These are phyloP conservation scores for Ichneumoninae sp. DNA, from an alignment of 2,888 invertebrate species.

Conservation along the genomic window DNA sequence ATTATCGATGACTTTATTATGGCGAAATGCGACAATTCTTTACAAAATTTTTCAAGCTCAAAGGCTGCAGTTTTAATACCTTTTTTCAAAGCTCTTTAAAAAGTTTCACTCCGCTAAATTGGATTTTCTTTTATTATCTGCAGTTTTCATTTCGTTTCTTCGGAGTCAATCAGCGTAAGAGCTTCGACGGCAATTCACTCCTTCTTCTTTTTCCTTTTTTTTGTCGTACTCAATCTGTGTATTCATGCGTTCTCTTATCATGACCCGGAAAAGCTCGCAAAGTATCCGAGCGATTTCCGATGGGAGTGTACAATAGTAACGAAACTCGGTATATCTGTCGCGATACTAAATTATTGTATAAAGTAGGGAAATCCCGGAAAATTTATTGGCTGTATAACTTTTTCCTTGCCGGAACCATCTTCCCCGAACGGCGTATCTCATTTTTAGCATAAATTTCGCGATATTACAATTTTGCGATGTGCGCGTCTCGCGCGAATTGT, in stretches of 20 bases:
- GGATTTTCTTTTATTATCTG: background rate
- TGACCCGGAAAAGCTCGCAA: constrained; percentile 55
- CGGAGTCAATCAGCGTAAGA: background rate
- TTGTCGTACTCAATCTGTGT: constrained; percentile 8
- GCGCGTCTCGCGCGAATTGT: background rate
- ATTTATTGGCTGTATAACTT: background rate
- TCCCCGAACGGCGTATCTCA: background rate
- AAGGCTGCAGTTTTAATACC: background rate
- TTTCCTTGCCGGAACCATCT: background rate
- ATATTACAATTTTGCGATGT: background rate
- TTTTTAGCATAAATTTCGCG: background rate
- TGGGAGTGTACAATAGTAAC: constrained; percentile 30
- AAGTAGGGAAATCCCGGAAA: constrained; percentile 26
- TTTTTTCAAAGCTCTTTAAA: background rate
- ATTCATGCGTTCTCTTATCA: constrained; percentile 46
- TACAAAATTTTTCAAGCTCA: background rate
- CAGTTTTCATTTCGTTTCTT: background rate
- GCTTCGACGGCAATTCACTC: background rate
- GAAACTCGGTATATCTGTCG: constrained; percentile 24
- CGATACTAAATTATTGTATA: background rate
- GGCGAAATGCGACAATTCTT: background rate
- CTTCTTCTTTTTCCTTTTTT: constrained; percentile 1
- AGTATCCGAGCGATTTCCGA: background rate
- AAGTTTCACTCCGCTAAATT: background rate
- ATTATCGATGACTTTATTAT: too few relatives aligned